Evolutionary conservation across 1,140 invertebrate genomes (phyloP), one percentile per base, ranked within the genome.

Genomic region (Trichoplusia ni): DNA sequence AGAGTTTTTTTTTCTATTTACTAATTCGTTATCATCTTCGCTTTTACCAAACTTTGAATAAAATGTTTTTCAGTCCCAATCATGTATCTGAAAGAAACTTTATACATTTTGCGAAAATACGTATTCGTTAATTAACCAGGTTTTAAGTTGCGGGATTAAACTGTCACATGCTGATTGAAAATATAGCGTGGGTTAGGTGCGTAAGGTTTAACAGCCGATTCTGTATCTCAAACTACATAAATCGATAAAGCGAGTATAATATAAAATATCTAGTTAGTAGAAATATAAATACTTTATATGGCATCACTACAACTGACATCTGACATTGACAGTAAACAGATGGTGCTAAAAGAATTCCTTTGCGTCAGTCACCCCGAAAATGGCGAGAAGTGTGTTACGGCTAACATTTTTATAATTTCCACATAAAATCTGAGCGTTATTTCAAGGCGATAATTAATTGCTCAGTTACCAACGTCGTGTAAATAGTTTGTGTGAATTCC

Each of bases 311-410:
- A 4, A 11, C 16, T 51, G 46, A 29, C 44, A 11, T 29, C 53
- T 63, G 31, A 42, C 47, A 51, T 63, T 63, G 31, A 42, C 47
- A 51, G 47, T 9, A 16, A 38, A 16, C 18, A 38, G 11, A 56
- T 38, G 37, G 37, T 29, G 35, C 37, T n/a, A 58, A 42, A 58
- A 29, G n/a, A 23, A 9, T 56, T 18, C 29, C 44, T 46, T 42
- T 54, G 66, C 70, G 64, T 72, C 60, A 74, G 69, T 77, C 53
- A 64, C 66, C 59, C 65, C 49, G 69, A 78, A 79, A 78, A 84
- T 83, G 82, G 71, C 67, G 59, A 63, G 72, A 76, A 77, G 79
- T 81, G 77, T 83, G 76, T 81, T 74, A 78, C 66, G 77, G 70
- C 71, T 74, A 73, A 16, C 13, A 9, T 47, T 18, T 21, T 27